Evolutionary conservation across 2,888 invertebrate genomes (phyloP).

Genomic region (Tetanocera ferruginea): DNA sequence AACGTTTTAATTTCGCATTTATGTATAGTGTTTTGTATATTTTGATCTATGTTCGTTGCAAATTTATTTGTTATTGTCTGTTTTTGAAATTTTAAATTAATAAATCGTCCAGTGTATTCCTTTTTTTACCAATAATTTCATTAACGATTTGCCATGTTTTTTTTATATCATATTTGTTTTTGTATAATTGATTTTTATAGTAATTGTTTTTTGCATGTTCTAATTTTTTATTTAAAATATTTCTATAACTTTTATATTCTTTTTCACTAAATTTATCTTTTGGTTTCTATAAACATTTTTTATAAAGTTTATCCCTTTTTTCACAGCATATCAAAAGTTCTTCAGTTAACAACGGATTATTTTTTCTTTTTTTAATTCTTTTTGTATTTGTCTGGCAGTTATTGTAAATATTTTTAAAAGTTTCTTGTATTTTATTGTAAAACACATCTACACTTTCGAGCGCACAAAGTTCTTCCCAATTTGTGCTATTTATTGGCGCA

Average conservation of each 20-base stretch:
- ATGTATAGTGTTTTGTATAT: background rate
- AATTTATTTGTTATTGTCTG: background rate
- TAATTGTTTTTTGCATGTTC: no score
- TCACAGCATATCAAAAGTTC: no score
- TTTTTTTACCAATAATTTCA: background rate
- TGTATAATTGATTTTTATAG: background rate
- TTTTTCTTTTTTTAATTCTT: background rate
- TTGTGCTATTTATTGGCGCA: background rate
- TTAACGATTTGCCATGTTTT: background rate
- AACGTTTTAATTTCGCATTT: no score
- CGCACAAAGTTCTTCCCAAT: background rate
- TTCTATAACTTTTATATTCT: background rate
- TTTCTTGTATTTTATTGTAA: background rate
- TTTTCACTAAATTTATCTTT: background rate
- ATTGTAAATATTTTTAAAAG: conserved; percentile 13
- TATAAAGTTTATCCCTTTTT: no score
- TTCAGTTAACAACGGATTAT: background rate
- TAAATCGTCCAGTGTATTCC: background rate
- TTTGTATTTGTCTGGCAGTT: background rate
- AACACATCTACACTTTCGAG: background rate
- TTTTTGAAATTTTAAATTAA: background rate
- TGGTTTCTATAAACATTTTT: background rate
- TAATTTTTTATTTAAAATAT: background rate
- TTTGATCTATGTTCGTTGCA: background rate
- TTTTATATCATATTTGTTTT: background rate